phyloP scores from a whole-genome alignment of 2,888 invertebrate genomes.

The Alviniconcha strummeri region DNA sequence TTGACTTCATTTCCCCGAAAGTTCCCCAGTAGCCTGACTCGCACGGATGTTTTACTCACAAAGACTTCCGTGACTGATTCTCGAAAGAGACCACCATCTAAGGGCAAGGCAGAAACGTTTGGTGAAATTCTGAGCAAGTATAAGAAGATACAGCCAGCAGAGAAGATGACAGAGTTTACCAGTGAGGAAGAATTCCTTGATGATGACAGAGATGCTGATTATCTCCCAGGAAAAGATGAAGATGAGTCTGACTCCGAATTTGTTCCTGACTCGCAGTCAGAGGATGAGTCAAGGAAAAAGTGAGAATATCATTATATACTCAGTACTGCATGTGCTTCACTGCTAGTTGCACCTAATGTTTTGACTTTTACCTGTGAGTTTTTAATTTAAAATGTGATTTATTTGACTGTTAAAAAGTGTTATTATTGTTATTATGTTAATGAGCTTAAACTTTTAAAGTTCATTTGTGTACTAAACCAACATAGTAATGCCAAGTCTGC shows the following conservation, averaged over 20 bases:
- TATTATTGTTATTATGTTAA: too few species aligned
- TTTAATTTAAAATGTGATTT: too few species aligned
- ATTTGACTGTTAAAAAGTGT: too few species aligned
- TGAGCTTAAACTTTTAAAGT: too few species aligned
- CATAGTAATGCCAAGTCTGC: too few species aligned
- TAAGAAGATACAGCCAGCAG: slow-evolving; percentile 3
- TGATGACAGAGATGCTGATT: slow-evolving; percentile 3
- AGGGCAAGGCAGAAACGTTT: not conserved
- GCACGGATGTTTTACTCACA: not conserved
- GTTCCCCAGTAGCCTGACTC: slow-evolving; percentile 20
- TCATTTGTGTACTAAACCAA: too few species aligned
- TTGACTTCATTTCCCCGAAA: slow-evolving; percentile 20
- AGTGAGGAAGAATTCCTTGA: not conserved
- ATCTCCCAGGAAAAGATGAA: not conserved
- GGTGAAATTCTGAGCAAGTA: not conserved
- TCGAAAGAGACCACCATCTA: not conserved
- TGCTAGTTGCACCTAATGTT: too few species aligned
- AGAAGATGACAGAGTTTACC: not conserved
- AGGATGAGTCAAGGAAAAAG: not conserved
- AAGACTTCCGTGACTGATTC: not conserved
- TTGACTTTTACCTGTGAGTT: too few species aligned
- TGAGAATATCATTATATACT: not conserved
- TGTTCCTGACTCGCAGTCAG: too few species aligned
- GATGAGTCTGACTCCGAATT: not conserved
- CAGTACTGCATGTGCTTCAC: too few species aligned